Conservation (phyloP, 2,113 vertebrate genomes). For the Phaethon lepturus region DNA sequence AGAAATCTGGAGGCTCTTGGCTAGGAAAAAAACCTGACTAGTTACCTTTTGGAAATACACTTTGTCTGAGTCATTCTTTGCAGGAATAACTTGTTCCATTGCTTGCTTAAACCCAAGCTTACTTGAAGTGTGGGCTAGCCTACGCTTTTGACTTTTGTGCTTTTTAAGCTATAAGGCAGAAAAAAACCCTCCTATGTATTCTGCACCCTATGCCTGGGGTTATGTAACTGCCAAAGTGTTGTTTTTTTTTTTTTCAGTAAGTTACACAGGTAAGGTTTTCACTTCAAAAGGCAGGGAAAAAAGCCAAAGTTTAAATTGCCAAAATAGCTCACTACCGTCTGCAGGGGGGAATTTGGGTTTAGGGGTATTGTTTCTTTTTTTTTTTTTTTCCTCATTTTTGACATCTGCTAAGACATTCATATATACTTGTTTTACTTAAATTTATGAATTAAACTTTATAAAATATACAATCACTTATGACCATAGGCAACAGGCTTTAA, state of each 20-base stretch:
- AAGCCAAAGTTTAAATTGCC: neutral
- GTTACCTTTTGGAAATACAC: neutral
- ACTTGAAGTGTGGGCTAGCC: neutral
- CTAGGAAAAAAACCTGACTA: neutral
- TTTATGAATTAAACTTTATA: neutral
- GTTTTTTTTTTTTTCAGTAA: neutral
- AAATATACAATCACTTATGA: neutral
- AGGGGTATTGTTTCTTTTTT: neutral
- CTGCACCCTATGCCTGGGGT: neutral
- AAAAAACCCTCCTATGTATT: accelerated
- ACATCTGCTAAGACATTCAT: neutral
- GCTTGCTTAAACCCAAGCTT: neutral
- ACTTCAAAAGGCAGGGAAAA: constrained; percentile 5
- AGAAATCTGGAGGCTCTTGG: neutral
- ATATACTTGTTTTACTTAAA: neutral
- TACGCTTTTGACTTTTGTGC: neutral
- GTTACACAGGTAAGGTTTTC: constrained; percentile 2
- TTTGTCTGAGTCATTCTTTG: neutral
- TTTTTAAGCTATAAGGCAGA: neutral
- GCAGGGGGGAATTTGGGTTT: neutral
- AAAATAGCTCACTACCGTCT: neutral
- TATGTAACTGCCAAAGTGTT: neutral
- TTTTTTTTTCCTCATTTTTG: neutral
- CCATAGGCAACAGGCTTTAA: neutral
- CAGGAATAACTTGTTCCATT: neutral